Evolutionary conservation across 2,888 invertebrate genomes (phyloP).

Genomic region (Phaonia tiefii): DNA sequence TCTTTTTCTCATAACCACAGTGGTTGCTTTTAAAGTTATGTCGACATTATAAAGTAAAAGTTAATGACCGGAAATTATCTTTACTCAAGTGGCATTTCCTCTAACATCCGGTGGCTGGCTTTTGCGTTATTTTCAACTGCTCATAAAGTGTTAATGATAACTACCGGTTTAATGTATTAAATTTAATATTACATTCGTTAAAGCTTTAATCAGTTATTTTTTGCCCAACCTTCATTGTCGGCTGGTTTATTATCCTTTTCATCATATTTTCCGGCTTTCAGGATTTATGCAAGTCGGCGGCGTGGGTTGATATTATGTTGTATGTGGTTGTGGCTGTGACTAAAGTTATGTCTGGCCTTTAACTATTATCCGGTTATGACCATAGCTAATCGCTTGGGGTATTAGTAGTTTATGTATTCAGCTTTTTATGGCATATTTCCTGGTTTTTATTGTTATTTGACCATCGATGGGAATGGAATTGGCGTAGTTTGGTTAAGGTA

Average conservation of each 20-base stretch:
- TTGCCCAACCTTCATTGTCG: background rate
- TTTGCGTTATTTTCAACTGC: background rate
- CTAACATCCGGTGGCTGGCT: background rate
- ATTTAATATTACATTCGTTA: constrained; percentile 12
- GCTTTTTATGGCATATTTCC: constrained; percentile 11
- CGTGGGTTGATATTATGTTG: too few relatives aligned
- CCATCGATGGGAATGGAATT: background rate
- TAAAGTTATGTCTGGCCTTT: background rate
- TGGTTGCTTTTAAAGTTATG: constrained; percentile 13
- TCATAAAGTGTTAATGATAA: constrained; percentile 28
- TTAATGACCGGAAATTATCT: constrained; percentile 57
- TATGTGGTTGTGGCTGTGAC: background rate
- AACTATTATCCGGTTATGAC: constrained; percentile 13
- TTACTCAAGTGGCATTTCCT: background rate
- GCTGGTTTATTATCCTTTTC: background rate
- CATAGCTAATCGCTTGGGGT: constrained; percentile 28
- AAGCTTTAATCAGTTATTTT: constrained; percentile 6
- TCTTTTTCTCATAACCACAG: background rate
- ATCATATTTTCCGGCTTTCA: background rate
- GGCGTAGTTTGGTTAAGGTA: background rate
- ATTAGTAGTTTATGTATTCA: constrained; percentile 4
- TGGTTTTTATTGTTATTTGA: background rate
- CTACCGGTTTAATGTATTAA: constrained; percentile 1
- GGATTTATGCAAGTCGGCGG: constrained; percentile 4
- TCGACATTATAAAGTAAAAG: constrained; percentile 19